Conservation (phyloP, 2,113 vertebrate species). For the Erythrocercus mccallii region DNA sequence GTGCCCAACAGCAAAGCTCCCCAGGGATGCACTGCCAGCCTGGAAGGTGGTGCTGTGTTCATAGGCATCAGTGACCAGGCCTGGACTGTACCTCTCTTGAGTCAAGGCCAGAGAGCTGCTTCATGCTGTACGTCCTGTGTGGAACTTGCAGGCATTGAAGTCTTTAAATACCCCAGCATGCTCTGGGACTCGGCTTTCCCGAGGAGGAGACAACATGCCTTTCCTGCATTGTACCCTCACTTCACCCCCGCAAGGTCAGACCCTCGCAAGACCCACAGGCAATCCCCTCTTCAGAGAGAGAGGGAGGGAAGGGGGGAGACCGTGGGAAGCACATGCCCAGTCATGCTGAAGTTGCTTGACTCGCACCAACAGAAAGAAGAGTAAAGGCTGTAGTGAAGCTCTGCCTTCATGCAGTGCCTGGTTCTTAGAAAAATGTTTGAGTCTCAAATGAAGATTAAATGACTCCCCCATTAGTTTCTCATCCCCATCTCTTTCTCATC, state of each 20-base stretch:
- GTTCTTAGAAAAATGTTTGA: fast-evolving
- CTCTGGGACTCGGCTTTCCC: neutral
- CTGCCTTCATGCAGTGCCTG: neutral
- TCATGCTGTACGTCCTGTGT: fast-evolving
- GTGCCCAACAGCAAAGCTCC: fast-evolving
- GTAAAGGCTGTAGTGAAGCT: neutral
- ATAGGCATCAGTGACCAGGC: fast-evolving
- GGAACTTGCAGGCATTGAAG: neutral
- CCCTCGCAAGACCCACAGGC: fast-evolving
- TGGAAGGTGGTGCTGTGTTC: neutral
- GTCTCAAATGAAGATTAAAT: neutral
- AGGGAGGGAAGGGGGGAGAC: neutral
- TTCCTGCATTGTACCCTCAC: neutral
- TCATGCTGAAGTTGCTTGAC: neutral
- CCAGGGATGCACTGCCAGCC: fast-evolving
- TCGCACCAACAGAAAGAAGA: neutral
- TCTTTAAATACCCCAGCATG: neutral
- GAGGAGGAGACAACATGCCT: neutral
- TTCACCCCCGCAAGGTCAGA: conserved; percentile 20
- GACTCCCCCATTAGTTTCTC: neutral
- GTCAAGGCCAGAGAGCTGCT: neutral
- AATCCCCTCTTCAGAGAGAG: neutral
- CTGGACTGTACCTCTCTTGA: neutral
- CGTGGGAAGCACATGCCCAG: neutral
- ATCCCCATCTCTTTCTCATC: neutral